phyloP scores from a whole-genome alignment of 2,797 vertebrate genomes.

The Luscinia megarhynchos region DNA sequence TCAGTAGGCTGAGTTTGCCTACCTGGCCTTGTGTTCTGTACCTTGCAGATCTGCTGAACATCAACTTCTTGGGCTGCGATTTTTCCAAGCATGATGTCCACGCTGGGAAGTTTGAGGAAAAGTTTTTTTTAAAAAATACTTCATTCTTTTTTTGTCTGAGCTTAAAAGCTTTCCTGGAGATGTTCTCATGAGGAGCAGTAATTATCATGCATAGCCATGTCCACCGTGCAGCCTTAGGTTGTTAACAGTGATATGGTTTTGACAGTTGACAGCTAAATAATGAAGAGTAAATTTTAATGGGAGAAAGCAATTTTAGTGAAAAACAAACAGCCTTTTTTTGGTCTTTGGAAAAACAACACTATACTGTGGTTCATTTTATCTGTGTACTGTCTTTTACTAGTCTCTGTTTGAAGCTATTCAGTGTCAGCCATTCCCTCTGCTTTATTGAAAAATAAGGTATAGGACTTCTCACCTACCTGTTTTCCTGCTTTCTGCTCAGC shows the following conservation, averaged over 20 bases:
- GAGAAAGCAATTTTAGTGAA: not conserved
- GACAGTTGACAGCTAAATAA: conserved; percentile 3
- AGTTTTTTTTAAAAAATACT: not conserved
- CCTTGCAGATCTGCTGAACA: not conserved
- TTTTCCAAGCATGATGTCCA: not conserved
- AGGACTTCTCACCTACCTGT: not conserved
- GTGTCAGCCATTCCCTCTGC: not conserved
- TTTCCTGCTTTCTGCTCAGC: not conserved
- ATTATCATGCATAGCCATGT: not conserved
- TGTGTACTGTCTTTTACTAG: not conserved
- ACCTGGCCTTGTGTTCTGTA: not conserved
- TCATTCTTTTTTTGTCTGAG: not conserved
- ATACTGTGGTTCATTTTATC: not conserved
- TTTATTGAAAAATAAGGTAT: not conserved
- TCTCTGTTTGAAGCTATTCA: not conserved
- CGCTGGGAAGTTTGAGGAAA: not conserved
- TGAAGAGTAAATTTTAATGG: not conserved
- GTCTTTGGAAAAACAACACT: not conserved
- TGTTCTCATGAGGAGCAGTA: not conserved
- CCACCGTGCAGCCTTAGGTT: not conserved
- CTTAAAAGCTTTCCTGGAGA: not conserved
- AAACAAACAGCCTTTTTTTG: not conserved
- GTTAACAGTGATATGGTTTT: not conserved
- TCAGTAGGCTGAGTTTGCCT: not conserved
- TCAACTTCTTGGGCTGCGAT: not conserved